These are phyloP conservation scores for Anolis apletophallus DNA, from an alignment of 2,797 vertebrate species.

Conservation along the genomic window DNA sequence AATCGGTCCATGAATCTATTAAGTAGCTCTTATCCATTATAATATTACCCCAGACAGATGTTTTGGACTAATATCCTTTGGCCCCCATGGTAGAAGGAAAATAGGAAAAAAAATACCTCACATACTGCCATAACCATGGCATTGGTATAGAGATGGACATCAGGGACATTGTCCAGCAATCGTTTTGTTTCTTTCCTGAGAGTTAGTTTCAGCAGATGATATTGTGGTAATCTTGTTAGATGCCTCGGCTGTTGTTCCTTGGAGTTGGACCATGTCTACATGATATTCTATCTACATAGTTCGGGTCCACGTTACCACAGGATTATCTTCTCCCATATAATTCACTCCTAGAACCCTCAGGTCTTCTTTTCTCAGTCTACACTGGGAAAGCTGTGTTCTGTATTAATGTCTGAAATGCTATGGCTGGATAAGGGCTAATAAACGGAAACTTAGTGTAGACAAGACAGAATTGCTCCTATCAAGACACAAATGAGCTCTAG, in stretches of 20 bases:
- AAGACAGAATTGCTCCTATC: background rate
- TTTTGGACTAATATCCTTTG: background rate
- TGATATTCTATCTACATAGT: too few relatives aligned
- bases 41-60: background rate
- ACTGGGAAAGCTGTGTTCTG: background rate
- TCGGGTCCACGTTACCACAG: too few relatives aligned
- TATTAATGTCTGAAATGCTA: background rate
- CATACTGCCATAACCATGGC: background rate
- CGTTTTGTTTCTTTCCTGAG: background rate
- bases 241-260: background rate
- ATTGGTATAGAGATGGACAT: background rate
- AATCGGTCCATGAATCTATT: too few relatives aligned
- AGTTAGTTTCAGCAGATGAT: background rate
- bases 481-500: background rate
- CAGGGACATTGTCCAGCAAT: background rate
- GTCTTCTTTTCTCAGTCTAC: background rate
- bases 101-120: background rate
- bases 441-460: background rate
- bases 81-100: background rate
- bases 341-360: background rate
- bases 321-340: too few relatives aligned
- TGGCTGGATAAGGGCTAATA: background rate
- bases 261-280: background rate
- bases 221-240: background rate
- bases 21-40: background rate